Base-by-base conservation (phyloP, 1,140 invertebrate genomes). In the Drosophila orena region DNA sequence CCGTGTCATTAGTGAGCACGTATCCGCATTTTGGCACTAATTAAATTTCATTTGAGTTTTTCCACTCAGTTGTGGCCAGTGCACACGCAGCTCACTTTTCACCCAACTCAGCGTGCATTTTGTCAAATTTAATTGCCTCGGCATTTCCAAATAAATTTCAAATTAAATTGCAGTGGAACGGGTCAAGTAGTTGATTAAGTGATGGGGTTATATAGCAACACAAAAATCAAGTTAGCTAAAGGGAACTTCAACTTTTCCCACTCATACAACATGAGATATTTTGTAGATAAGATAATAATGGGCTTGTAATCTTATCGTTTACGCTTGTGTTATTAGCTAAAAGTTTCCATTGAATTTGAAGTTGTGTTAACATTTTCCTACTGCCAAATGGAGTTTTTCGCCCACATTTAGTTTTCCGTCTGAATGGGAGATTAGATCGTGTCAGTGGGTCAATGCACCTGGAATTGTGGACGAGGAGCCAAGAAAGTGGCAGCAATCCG, bases 391-490 rank as follows among this genome's bases (percentile, higher is more conserved):
- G 24, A n/a, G n/a, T 34, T 70, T 60, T 44, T 43, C n/a, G 2
- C 40, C 27, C 15, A 44, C 46, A 56, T 55, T 64, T 35, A 24
- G 24, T 6, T 12, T 20, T 12, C n/a, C 42, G 20, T 27, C 64
- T 52, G 14, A 50, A n/a, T 20, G 44, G 40, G 27, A 42, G 53
- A 76, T 64, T 74, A 47, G 73, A 70, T 49, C 74, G 37, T 66
- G 83, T 86, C 70, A 86, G 83, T 86, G 78, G 78, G 83, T 88
- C 81, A 88, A 81, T 88, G 81, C 60, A 88, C 83, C 59, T 50
- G 20, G 17, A 56, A 73, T 55, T 17, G 10, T 40, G 46, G 52
- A 43, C 20, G 20, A 10, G 14, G 44, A 58, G 44, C 66, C 30
- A 70, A 69, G 64, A 70, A 50, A 60, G 50, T 37, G 24, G 53